Evolutionary conservation across 2,113 vertebrate genomes (phyloP).

Genomic region (Girardinichthys multiradiatus): DNA sequence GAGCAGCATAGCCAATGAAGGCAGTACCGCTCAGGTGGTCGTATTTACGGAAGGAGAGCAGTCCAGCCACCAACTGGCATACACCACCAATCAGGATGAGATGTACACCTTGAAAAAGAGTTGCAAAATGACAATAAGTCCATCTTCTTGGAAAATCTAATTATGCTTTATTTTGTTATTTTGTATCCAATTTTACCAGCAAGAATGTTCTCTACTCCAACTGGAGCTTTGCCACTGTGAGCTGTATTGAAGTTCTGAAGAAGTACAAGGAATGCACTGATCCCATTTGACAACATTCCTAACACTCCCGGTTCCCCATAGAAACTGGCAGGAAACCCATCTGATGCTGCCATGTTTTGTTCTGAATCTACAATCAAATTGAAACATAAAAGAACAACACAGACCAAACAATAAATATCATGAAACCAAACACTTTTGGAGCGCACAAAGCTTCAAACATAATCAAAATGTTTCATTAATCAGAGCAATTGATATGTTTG

Average conservation of each 20-base stretch:
- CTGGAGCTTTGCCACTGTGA: constrained; percentile 68
- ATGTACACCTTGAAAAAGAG: constrained; percentile 83
- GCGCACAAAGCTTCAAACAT: neutral
- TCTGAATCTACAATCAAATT: constrained; percentile 5
- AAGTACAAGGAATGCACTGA: constrained; percentile 88
- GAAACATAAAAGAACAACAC: constrained; percentile 13
- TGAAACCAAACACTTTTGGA: neutral
- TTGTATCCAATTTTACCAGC: constrained; percentile 76
- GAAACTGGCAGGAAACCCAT: constrained; percentile 88
- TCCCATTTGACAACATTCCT: constrained; percentile 87
- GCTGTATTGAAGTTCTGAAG: constrained; percentile 85
- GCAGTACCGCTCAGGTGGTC: constrained; percentile 86
- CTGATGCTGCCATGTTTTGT: constrained; percentile 72
- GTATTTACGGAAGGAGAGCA: constrained; percentile 88
- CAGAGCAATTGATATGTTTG: neutral
- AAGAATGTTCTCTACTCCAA: constrained; percentile 84
- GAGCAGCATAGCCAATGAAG: constrained; percentile 87
- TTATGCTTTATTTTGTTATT: neutral
- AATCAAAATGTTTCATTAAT: neutral
- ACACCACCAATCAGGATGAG: constrained; percentile 87
- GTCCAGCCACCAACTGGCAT: constrained; percentile 86
- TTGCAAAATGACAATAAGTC: neutral
- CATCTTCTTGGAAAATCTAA: too few species aligned
- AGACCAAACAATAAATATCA: neutral
- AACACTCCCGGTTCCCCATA: constrained; percentile 89